Base-by-base conservation (phyloP, 2,888 invertebrate species). In the Latrodectus hesperus region DNA sequence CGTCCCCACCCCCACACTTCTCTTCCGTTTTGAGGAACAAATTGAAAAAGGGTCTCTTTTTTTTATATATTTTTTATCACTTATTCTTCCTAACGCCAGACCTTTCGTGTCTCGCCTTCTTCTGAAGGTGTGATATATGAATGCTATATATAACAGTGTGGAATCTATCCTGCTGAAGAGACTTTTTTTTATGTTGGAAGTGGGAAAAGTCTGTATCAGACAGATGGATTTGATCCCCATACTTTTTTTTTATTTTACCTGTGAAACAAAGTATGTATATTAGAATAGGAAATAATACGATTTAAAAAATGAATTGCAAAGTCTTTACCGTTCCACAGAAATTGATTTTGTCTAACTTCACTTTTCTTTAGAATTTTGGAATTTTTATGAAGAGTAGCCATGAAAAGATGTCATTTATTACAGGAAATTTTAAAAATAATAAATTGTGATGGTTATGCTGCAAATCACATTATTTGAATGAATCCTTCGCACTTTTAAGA, bases 1-100 rank as follows among this genome's bases (percentile, higher is more conserved):
- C 22, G 12, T 60, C n/a, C n/a, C n/a, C 12, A 60, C n/a, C n/a
- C 60, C n/a, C 38, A 38, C 6, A 38, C 17, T 16, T 22, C 60
- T 84, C 76, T 77, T 64, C 74, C 81, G 65, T 73, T 72, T 82
- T 65, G 60, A 72, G 77, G 64, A 84, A 70, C 67, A 82, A 82
- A 70, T 84, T 64, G 71, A 84, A 84, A 84, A 84, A 64, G 83
- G 55, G 55, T 60, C 71, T 71, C 53, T 38, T 52, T 72, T 17
- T 65, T 65, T 73, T 49, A 60, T 80, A 49, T 68, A 10, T n/a
- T 26, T 17, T 52, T 53, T 65, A 14, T 51, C n/a, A 49, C 52
- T 12, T 76, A 16, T 51, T 67, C 51, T 67, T 22, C 49, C 68
- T 38, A 38, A 53, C 65, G n/a, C 38, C 53, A 68, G 75, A 67